Base-by-base conservation (phyloP, 2,113 vertebrate species). In the Uropsilus gracilis region DNA sequence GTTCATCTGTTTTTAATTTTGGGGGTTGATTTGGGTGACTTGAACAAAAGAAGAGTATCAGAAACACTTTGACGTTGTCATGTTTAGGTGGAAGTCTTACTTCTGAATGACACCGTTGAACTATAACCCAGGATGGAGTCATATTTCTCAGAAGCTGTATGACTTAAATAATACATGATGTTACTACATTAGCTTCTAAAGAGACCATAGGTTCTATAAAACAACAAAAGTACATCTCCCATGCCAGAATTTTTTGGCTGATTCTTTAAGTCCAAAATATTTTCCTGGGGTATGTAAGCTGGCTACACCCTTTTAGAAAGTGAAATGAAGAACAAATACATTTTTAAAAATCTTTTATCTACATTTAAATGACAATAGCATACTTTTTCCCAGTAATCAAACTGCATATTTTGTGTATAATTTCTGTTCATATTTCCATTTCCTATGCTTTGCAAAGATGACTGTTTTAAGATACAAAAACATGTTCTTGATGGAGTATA, bases 281-380 rank as follows among this genome's bases (percentile, higher is more conserved):
- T 95, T 96, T 97, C 76, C 92, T 39, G 24, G 66, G 42, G 48
- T 77, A 96, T 78, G 88, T 92, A 95, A 97, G 59, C 30, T n/a
- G 30, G 53, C 18, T 82, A 86, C 39, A 78, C 78, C 92, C 86
- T 95, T 77, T 86, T 10, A 87, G 53, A 83, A 92, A 80, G 42
- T 37, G 14, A 89, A 96, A 92, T 48, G 57, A 87, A 61, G 26
- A 77, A 71, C 80, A 75, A 89, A 68, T 88, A 34, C 53, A 64
- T 64, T 83, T 91, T 61, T 10, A 78, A n/a, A n/a, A n/a, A n/a
- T n/a, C 85, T 76, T 84, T 55, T 72, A 48, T 42, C 32, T 42
- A 16, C 61, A 69, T 64, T 82, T 57, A 81, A 92, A 53, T 2
- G 68, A 69, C 48, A 63, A 77, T 72, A 95, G 30, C 37, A 89